A percentile compares a stretch with the other conserved stretches of the same genome.
These are phyloP conservation scores for Stegophylla sp. DNA, from an alignment of 2,888 invertebrate genomes.

Conservation along the genomic window DNA sequence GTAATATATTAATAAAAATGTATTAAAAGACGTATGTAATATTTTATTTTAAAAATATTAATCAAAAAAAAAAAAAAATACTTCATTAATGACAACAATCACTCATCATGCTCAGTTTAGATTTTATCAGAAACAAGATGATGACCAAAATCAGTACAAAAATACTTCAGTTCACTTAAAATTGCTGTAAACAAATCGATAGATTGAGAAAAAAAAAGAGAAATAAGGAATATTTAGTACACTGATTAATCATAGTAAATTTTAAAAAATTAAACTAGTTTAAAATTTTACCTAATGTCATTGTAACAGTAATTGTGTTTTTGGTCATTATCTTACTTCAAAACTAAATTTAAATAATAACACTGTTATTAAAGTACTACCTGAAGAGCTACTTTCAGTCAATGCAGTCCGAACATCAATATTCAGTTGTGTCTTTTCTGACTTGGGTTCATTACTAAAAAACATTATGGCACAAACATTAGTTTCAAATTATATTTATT, in stretches of 20 bases:
- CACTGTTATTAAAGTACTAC: slow-evolving; percentile 62
- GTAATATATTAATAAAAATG: neutral
- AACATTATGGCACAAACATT: neutral
- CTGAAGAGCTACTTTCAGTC: slow-evolving; percentile 72
- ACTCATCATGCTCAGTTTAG: slow-evolving; percentile 3
- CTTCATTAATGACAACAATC: neutral
- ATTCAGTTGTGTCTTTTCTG: slow-evolving; percentile 20
- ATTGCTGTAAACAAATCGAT: too few relatives aligned
- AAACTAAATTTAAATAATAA: neutral
- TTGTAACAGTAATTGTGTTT: neutral
- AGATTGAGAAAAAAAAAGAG: too few relatives aligned
- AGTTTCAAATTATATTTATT: slow-evolving; percentile 10
- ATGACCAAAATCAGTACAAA: neutral
- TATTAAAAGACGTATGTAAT: neutral
- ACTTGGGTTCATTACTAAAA: slow-evolving; percentile 15
- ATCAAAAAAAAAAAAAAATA: neutral
- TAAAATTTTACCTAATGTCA: too few relatives aligned
- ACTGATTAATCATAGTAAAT: too few relatives aligned
- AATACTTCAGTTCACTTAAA: too few relatives aligned
- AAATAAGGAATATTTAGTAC: too few relatives aligned
- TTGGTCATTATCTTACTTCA: slow-evolving; percentile 9
- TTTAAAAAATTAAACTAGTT: too few relatives aligned
- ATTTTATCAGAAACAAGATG: neutral
- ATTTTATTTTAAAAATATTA: neutral
- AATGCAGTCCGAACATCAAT: slow-evolving; percentile 64